Conservation (phyloP, 2,797 vertebrate genomes). For the Limnodromus scolopaceus region DNA sequence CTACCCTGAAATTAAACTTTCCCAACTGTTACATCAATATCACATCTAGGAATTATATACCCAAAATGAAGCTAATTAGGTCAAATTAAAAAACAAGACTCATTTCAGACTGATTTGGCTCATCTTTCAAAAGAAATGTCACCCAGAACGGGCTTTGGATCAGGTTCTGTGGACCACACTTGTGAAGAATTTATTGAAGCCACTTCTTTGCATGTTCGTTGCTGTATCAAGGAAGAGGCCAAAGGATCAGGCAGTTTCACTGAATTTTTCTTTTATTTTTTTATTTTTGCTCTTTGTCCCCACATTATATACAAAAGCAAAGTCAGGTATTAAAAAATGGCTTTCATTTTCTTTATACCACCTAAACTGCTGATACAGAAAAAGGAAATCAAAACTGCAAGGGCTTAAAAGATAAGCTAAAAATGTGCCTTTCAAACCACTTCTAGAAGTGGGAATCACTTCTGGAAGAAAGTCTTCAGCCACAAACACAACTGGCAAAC, state of each 20-base stretch:
- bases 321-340: background rate
- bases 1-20: slow-evolving; percentile 70
- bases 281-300: background rate
- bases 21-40: slow-evolving; percentile 60
- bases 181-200: background rate
- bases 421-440: background rate
- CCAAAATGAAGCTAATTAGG: slow-evolving; percentile 42
- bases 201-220: background rate
- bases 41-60: background rate
- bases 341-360: background rate
- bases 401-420: background rate
- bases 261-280: no score
- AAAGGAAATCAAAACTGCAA: background rate
- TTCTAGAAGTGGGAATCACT: background rate
- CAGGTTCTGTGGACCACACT: background rate
- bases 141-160: background rate
- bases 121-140: background rate
- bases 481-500: background rate
- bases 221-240: background rate
- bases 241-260: background rate
- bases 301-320: background rate
- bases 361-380: background rate
- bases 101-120: background rate
- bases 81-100: slow-evolving; percentile 25
- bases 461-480: background rate